phyloP scores from a whole-genome alignment of 2,888 invertebrate species.

The Sarcophaga subvicina region DNA sequence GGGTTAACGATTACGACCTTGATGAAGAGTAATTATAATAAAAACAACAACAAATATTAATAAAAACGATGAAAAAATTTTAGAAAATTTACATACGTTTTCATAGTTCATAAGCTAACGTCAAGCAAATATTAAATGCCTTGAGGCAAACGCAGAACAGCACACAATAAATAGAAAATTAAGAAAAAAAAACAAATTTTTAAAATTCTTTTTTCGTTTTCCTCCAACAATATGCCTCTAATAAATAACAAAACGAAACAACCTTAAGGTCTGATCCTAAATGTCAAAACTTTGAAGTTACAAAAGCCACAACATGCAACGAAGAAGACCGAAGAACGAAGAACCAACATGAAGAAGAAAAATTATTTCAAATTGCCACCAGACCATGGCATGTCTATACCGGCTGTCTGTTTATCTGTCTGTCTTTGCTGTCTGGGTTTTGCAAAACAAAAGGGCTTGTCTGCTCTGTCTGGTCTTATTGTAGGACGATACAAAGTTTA shows the following conservation, averaged over 20 bases:
- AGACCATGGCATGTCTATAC: conserved; percentile 1
- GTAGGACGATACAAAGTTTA: no score
- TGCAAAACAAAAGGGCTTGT: no score
- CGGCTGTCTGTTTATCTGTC: no score
- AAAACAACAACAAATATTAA: no score
- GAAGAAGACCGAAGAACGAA: neutral
- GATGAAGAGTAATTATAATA: no score
- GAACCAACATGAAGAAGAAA: conserved; percentile 7
- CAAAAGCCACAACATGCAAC: no score
- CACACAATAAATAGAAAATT: conserved; percentile 1
- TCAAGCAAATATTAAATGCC: conserved; percentile 44
- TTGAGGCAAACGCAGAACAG: neutral
- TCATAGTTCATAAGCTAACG: conserved; percentile 24
- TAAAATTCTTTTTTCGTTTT: no score
- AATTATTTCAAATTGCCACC: conserved; percentile 44
- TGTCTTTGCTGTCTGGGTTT: no score
- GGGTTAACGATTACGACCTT: no score
- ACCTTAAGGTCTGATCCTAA: conserved; percentile 44
- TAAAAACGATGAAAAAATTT: no score
- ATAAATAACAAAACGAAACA: conserved; percentile 29
- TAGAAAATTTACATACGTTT: no score
- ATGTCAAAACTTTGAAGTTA: conserved; percentile 32
- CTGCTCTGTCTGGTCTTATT: no score
- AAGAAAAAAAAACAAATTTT: neutral
- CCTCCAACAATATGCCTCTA: conserved; percentile 4